Evolutionary conservation across 2,113 vertebrate genomes (phyloP).

Genomic region (Forbesichthys papilliferus): DNA sequence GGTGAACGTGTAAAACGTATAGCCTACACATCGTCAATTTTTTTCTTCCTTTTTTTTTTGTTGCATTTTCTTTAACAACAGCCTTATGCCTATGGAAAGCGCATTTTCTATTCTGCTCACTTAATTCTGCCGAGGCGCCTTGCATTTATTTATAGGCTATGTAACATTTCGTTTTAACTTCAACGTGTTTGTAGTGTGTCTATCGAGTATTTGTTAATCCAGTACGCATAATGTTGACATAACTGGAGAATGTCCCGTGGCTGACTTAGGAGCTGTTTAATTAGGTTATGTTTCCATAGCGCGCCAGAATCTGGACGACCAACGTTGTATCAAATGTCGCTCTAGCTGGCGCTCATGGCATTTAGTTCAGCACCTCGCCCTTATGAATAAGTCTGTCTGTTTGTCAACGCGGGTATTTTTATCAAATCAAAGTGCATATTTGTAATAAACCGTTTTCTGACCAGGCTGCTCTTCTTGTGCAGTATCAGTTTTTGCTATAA

Average conservation of each 20-base stretch:
- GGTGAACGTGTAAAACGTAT: too few relatives aligned
- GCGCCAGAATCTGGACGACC: constrained; percentile 54
- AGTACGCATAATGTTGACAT: constrained; percentile 32
- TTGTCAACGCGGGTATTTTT: constrained; percentile 1
- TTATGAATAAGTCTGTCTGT: constrained; percentile 27
- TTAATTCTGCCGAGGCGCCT: constrained; percentile 29
- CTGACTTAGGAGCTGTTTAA: constrained; percentile 72
- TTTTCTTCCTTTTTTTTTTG: constrained; percentile 10
- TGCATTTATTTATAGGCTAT: constrained; percentile 1
- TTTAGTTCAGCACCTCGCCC: constrained; percentile 40
- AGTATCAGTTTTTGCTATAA: neutral
- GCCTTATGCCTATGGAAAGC: constrained; percentile 34
- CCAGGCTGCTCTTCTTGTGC: neutral
- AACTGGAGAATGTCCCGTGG: constrained; percentile 47
- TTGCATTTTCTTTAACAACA: neutral
- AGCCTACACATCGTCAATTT: neutral
- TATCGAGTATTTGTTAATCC: constrained; percentile 20
- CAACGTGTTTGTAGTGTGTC: neutral
- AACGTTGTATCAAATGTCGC: constrained; percentile 65
- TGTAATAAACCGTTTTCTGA: neutral
- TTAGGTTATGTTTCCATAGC: constrained; percentile 60
- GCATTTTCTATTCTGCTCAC: constrained; percentile 29
- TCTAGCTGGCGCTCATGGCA: constrained; percentile 25
- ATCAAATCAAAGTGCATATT: constrained; percentile 15
- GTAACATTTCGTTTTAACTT: neutral